Base-by-base conservation (phyloP, 1,140 invertebrate species). In the Calephelis virginiensis region DNA sequence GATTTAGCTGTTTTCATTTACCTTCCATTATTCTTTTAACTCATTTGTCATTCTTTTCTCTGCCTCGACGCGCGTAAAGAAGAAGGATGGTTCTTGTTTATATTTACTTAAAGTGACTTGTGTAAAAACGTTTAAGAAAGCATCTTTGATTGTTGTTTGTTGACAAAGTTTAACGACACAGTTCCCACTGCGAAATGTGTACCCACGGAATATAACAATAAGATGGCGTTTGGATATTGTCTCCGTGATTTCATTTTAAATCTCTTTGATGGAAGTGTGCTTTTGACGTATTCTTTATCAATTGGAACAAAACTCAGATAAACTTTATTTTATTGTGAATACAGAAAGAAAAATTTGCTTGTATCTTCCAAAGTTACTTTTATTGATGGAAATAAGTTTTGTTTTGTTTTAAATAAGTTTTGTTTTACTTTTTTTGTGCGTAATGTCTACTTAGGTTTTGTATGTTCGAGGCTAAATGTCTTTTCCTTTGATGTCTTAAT, bases 21-120 rank as follows among this genome's bases (percentile, higher is more conserved):
- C 83, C 83, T 85, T 85, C 83, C 78, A 89, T 89, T 89, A 89
- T 89, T 85, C 82, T 82, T 85, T 84, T 72, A 83, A 85, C 83
- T 85, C 80, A 76, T 86, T 86, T 85, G 84, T 86, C 83, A 89
- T 89, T 85, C 84, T 89, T 85, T 85, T 84, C 77, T 82, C 77
- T 67, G 73, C 71, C 67, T 70, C 71, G 75, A 28, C 3, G 28
- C 66, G 53, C 76, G 80, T 78, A 78, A 83, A 81, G 80, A 84
- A 84, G 82, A 28, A 28, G 28, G 81, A 85, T 83, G 80, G 78
- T 73, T 74, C 73, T 78, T 85, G 83, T 88, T 86, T 83, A 81
- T 83, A 77, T 86, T 83, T 83, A 81, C 81, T 76, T 76, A 82
- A 85, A 85, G 83, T 86, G 75, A 84, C 78, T 85, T 69, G 67